These are phyloP conservation scores for Drosophila macrothrix DNA, from an alignment of 2,888 invertebrate genomes.

Conservation along the genomic window DNA sequence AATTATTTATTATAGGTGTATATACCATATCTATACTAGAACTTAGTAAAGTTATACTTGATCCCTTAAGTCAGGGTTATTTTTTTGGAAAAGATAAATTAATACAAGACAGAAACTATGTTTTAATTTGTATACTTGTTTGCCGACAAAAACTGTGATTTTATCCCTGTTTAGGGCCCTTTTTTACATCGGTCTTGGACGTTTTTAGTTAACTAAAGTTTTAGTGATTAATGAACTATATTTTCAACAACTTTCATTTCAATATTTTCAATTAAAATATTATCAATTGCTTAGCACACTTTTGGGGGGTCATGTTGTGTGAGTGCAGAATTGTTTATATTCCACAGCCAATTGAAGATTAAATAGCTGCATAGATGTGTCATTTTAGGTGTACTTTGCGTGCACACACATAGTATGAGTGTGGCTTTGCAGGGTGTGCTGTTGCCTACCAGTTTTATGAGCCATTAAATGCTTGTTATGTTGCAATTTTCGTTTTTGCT, in stretches of 20 bases:
- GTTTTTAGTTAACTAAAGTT: not conserved
- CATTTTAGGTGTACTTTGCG: not conserved
- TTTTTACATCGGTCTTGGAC: not conserved
- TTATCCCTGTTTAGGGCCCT: not conserved
- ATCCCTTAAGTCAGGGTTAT: not conserved
- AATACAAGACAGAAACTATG: not conserved
- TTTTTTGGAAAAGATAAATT: not conserved
- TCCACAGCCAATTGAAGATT: slow-evolving; percentile 8
- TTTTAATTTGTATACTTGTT: not conserved
- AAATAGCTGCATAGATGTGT: not conserved
- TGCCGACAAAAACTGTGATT: not conserved
- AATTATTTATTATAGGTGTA: not conserved
- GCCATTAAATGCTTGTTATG: slow-evolving; percentile 76
- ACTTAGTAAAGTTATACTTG: not conserved
- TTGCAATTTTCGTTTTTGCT: slow-evolving; percentile 71
- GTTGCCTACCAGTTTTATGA: slow-evolving; percentile 56
- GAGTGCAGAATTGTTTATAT: slow-evolving; percentile 25
- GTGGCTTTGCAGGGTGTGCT: slow-evolving; percentile 9
- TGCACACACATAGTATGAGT: not conserved
- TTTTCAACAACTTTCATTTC: not conserved
- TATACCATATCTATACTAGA: not conserved
- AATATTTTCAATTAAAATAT: not conserved
- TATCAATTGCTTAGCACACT: slow-evolving; percentile 46
- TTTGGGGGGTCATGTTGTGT: slow-evolving; percentile 28
- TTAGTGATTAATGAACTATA: not conserved